phyloP scores from a whole-genome alignment of 2,113 vertebrate genomes.

The Apaloderma vittatum region DNA sequence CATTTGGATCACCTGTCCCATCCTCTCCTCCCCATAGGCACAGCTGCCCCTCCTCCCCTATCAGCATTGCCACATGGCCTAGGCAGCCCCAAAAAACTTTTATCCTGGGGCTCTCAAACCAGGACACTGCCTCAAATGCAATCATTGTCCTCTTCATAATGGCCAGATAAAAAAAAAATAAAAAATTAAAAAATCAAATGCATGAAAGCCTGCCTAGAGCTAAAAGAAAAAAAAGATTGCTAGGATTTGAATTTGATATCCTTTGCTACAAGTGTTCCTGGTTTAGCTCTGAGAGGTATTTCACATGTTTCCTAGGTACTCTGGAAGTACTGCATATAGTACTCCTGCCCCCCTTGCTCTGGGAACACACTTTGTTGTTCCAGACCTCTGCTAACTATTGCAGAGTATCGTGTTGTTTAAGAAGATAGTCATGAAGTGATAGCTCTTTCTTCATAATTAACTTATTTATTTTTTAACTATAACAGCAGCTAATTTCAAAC shows the following conservation, averaged over 20 bases:
- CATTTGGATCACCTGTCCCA: too few relatives aligned
- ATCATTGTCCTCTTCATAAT: neutral
- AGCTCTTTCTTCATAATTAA: neutral
- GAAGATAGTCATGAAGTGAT: neutral
- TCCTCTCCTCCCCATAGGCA: too few relatives aligned
- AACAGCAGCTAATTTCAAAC: constrained; percentile 30
- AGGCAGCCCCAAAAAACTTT: too few relatives aligned
- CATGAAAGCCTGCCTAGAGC: neutral
- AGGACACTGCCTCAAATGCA: neutral
- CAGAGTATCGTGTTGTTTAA: neutral
- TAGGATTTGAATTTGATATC: neutral
- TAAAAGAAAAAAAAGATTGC: neutral
- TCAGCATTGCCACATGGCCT: too few relatives aligned
- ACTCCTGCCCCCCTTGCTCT: neutral
- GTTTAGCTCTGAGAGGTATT: neutral
- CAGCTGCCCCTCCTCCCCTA: too few relatives aligned
- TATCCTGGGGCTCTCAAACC: too few relatives aligned
- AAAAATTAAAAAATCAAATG: neutral
- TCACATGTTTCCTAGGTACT: neutral
- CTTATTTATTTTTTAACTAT: constrained; percentile 21
- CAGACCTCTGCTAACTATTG: neutral
- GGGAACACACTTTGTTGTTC: neutral
- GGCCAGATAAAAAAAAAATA: neutral
- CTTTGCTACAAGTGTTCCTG: neutral
- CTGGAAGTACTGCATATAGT: neutral